Conservation (phyloP, 2,113 vertebrate genomes). For the Nesoenas mayeri region DNA sequence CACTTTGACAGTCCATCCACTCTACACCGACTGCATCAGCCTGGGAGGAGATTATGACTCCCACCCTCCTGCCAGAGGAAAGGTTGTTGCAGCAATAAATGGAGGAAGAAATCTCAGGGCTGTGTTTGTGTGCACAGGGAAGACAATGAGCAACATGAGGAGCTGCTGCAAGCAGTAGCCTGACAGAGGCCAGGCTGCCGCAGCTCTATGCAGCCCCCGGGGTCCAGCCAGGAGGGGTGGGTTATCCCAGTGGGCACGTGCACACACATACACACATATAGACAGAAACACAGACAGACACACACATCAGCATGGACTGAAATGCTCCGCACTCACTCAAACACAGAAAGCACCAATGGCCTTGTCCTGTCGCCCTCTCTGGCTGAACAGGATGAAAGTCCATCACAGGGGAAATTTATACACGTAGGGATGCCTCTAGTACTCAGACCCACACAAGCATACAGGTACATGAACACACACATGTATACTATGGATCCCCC, state of each 20-base stretch:
- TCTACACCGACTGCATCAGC: not conserved
- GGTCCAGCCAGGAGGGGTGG: accelerated
- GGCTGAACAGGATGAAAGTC: not conserved
- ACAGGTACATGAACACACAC: not conserved
- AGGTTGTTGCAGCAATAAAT: not conserved
- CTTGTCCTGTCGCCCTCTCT: not conserved
- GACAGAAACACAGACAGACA: not conserved
- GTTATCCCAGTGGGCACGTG: not conserved
- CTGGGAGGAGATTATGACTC: not conserved
- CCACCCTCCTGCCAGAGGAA: not conserved
- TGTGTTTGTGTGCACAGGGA: not conserved
- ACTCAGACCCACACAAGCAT: not conserved
- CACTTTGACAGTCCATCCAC: not conserved
- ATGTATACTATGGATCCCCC: not conserved
- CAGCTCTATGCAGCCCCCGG: not conserved
- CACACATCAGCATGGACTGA: not conserved
- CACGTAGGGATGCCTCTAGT: not conserved
- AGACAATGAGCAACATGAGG: not conserved
- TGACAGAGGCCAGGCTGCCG: not conserved
- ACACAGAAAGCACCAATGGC: not conserved
- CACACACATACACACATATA: accelerated
- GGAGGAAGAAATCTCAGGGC: not conserved
- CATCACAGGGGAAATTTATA: not conserved
- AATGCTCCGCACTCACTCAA: accelerated
- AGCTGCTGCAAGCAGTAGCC: not conserved